These are phyloP conservation scores for Xylophagus ater DNA, from an alignment of 2,888 invertebrate genomes.

Conservation along the genomic window DNA sequence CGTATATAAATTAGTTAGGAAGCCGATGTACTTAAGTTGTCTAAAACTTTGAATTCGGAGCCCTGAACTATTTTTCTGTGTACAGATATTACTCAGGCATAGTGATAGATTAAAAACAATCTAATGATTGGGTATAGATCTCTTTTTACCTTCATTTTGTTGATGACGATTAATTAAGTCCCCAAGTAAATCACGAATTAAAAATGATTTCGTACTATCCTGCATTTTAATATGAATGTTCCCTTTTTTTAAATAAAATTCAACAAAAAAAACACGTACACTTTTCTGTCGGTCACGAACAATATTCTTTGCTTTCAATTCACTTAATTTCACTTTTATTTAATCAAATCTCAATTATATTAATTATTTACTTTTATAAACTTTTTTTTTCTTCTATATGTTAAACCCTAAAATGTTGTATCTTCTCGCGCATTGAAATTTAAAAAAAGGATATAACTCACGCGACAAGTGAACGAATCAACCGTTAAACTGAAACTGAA, in stretches of 20 bases:
- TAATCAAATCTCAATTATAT: neutral
- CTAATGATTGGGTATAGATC: no score
- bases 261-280: neutral
- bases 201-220: conserved; percentile 65
- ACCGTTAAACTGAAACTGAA: conserved; percentile 15
- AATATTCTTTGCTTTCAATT: no score
- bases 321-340: neutral
- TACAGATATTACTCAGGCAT: no score
- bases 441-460: no score
- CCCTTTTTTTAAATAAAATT: neutral
- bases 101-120: no score
- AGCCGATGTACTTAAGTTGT: no score
- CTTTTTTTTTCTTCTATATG: conserved; percentile 2
- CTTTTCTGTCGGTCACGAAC: no score
- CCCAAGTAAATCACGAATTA: conserved; percentile 73
- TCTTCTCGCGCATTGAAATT: no score
- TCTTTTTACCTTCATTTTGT: conserved; percentile 44
- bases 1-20: no score
- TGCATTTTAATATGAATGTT: conserved; percentile 33
- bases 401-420: no score
- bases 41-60: no score
- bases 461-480: conserved; percentile 12
- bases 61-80: no score
- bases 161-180: conserved; percentile 43
- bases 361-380: neutral